A percentile compares a stretch with the other conserved stretches of the same genome.
Conservation (phyloP, 2,888 invertebrate species). For the Falcaria lacertinaria region DNA sequence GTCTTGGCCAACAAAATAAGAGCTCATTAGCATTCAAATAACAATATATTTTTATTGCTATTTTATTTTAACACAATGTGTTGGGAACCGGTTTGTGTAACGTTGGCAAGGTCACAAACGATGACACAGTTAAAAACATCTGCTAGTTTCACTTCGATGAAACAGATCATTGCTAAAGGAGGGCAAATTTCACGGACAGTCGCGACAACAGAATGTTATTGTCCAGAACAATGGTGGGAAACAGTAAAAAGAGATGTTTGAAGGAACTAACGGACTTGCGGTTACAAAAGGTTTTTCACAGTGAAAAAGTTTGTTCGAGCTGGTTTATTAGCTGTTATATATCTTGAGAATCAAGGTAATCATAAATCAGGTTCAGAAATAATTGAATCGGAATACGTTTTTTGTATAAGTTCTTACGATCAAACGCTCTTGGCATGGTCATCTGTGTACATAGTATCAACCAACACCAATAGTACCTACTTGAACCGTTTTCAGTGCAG, state of each 20-base stretch:
- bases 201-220: slow-evolving; percentile 35
- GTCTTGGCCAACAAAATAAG: neutral
- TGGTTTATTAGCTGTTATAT: no score
- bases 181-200: slow-evolving; percentile 40
- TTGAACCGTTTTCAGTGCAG: no score
- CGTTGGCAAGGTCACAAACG: neutral
- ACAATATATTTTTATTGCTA: neutral
- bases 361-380: no score
- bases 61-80: neutral
- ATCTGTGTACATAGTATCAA: no score
- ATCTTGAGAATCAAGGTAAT: no score
- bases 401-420: no score
- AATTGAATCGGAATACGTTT: no score
- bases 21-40: neutral
- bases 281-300: slow-evolving; percentile 10
- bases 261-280: slow-evolving; percentile 12
- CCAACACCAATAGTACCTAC: no score
- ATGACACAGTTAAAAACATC: neutral
- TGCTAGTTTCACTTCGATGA: neutral
- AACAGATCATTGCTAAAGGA: slow-evolving; percentile 1
- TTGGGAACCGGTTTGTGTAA: neutral
- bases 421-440: no score
- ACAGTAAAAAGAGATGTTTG: slow-evolving; percentile 17
- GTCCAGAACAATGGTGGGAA: slow-evolving; percentile 22
- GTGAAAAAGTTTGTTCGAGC: no score